Percentiles rank a stretch among this genome's conserved stretches.
Conservation (phyloP, 2,113 vertebrate species). For the Phyllopteryx taeniolatus region DNA sequence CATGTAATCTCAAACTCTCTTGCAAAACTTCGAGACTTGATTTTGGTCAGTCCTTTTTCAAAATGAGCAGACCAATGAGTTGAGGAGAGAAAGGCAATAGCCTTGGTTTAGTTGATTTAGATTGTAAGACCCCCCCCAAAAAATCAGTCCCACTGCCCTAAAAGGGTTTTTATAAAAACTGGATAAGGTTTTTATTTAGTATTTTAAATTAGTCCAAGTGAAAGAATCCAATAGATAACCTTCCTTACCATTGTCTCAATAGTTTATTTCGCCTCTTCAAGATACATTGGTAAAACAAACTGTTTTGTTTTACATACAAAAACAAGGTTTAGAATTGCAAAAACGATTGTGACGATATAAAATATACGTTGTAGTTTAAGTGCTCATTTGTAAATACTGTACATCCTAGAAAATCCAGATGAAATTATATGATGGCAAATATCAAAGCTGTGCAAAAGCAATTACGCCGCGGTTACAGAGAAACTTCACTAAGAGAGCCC, state of each 20-base stretch:
- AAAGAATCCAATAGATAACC: not conserved
- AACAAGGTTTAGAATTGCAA: not conserved
- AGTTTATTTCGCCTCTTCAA: not conserved
- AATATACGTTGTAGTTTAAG: not conserved
- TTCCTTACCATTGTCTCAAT: not conserved
- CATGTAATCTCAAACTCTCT: no score
- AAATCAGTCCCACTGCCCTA: no score
- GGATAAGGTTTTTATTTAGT: no score
- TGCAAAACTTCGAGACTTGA: no score
- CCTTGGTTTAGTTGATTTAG: no score
- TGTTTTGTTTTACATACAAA: not conserved
- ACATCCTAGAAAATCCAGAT: conserved; percentile 1
- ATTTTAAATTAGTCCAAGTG: no score
- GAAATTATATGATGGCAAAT: conserved; percentile 4
- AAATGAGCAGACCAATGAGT: no score
- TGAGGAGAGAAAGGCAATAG: no score
- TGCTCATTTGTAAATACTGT: not conserved
- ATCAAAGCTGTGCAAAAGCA: not conserved
- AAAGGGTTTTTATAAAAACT: no score
- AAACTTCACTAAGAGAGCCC: not conserved
- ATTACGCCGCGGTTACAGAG: conserved; percentile 13
- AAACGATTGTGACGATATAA: not conserved
- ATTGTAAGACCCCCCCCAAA: no score
- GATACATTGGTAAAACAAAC: not conserved
- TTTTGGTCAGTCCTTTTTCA: no score